Evolutionary conservation across 1,140 invertebrate species (phyloP), one percentile per base, ranked within the genome.

Genomic region (Laodelphax striatellus): DNA sequence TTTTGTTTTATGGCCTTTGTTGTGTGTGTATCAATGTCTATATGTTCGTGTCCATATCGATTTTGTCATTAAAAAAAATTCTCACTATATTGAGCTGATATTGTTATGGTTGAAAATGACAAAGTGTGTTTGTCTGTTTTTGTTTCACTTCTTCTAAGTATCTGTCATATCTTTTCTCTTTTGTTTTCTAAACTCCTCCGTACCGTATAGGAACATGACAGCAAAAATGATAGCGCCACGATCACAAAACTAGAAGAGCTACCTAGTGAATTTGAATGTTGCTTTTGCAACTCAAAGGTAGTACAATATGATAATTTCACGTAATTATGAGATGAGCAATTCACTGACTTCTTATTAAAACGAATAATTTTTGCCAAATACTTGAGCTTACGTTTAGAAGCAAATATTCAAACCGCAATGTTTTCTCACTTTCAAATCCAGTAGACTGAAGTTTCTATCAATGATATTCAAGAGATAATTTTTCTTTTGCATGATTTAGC

Each of bases 251-350:
- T 85, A 70, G 84, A 85, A 74, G 85, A 87, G 76, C 77, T 90
- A 76, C 88, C 88, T 80, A 90, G 86, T 80, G 89, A 92, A 81
- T 90, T 90, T 82, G 90, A 92, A 83, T 92, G 90, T 88, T 92
- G 90, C 83, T 92, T 91, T 88, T 92, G 90, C 84, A 89, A 87
- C 73, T 86, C 88, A 73, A 91, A 92, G 88, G 90, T 92, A 91
- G 82, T 81, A 63, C 55, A 55, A 55, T 38, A 24, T 38, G 10
- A 38, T 38, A 38, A 38, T 38, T 38, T 38, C 34, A 38, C 34
- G 10, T 38, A 38, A 38, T 38, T 38, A 38, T 38, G 34, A 38
- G 34, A 38, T 38, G 34, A 5, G 34, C 34, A 38, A 38, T 38
- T 38, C 34, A 38, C 34, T 38, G 11, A 11, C 34, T 38, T 38